Base-by-base conservation (phyloP, 2,888 invertebrate genomes). In the Meteorus cinctellus region DNA sequence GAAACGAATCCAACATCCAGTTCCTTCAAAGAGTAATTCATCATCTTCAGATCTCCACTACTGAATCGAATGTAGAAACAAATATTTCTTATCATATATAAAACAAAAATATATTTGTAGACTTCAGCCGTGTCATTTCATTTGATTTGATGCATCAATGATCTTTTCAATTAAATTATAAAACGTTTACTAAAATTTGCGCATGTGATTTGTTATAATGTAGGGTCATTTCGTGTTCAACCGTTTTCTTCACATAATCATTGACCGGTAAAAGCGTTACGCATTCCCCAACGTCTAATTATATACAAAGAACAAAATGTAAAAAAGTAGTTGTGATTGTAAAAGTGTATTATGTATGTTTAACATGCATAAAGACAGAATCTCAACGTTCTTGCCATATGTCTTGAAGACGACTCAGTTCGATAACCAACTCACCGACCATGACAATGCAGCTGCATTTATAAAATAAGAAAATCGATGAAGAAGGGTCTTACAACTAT, bases 361-460 rank as follows among this genome's bases (percentile, higher is more conserved):
- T 31, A 34, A 41, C 12, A 36, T 41, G 36, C 77, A 81, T 72
- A 76, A 79, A 80, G 48, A 78, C 62, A 72, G 84, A 88, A 88
- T 88, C 86, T 86, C 85, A 86, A 87, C 85, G 86, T 85, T 82
- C 79, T 45, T 77, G 59, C 85, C 86, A 85, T 85, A 87, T 87
- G 87, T 82, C 83, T 83, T 77, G 72, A 81, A 82, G 82, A 83
- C 77, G 86, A 84, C 82, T 82, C 85, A 86, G 83, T 84, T 79
- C 79, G 85, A 81, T 85, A 86, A 85, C 82, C 85, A 80, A 71
- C 78, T 82, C 81, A 80, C 82, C 80, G 78, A 83, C 81, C 84
- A 81, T 82, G 84, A 82, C 83, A 79, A 77, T 80, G 85, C 87
- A 87, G 86, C 87, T 87, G 87, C 85, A 68, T 72, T 68, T 74